Percentiles rank a stretch among this genome's conserved stretches.
These are phyloP conservation scores for Hiodon tergisus DNA, from an alignment of 2,113 vertebrate genomes.

Conservation along the genomic window DNA sequence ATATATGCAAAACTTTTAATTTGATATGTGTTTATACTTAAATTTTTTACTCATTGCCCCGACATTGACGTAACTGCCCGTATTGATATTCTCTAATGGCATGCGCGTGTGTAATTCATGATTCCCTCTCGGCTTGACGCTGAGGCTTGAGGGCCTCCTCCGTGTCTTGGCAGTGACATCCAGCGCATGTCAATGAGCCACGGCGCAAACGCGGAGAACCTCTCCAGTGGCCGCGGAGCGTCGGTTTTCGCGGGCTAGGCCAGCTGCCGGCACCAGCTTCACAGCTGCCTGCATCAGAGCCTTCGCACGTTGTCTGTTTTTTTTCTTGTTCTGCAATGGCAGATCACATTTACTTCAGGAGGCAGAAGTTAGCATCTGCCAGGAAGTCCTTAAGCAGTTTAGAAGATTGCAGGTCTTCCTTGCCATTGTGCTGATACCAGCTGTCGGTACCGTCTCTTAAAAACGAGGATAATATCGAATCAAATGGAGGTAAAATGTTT, in stretches of 20 bases:
- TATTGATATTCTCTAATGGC: neutral
- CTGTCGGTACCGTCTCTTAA: constrained; percentile 17
- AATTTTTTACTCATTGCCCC: no score
- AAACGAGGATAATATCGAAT: neutral
- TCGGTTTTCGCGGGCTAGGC: constrained; percentile 44
- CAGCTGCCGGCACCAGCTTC: constrained; percentile 51
- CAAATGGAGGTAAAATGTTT: constrained; percentile 3
- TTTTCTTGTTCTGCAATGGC: constrained; percentile 24
- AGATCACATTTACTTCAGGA: constrained; percentile 51
- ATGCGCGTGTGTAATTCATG: neutral
- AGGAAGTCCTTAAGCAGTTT: constrained; percentile 37
- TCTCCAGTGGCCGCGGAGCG: constrained; percentile 41
- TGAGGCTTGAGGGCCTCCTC: neutral
- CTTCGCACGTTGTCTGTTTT: constrained; percentile 35
- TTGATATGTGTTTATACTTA: no score
- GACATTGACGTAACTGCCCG: neutral
- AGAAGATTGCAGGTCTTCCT: constrained; percentile 45
- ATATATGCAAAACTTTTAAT: no score
- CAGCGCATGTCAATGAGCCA: constrained; percentile 39
- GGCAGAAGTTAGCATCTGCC: constrained; percentile 53
- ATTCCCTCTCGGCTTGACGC: neutral
- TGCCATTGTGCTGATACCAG: constrained; percentile 35
- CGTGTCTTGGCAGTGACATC: constrained; percentile 18
- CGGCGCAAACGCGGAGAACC: constrained; percentile 42
- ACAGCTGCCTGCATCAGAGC: constrained; percentile 47